Base-by-base conservation (phyloP, 2,888 invertebrate species). In the Agrotis clavis region DNA sequence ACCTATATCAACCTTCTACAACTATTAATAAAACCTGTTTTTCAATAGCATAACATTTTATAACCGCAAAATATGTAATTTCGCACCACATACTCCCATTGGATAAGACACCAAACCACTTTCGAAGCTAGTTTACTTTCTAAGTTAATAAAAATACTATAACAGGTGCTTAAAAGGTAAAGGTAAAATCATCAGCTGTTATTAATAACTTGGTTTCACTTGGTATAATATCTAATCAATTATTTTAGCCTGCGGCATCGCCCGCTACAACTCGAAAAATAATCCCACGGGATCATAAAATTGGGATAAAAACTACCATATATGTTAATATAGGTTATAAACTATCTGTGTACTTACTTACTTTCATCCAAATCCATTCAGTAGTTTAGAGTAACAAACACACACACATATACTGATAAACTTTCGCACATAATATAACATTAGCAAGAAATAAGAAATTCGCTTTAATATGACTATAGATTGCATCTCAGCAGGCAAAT, bases 91-190 rank as follows among this genome's bases (percentile, higher is more conserved):
- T 79, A 89, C 84, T 84, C 81, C 80, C 71, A 85, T 86, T 87
- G 87, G 88, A 89, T 90, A 88, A 88, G 82, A 81, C 71, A 83
- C 70, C 73, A 78, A 84, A 86, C 87, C 83, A 87, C 90, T 90
- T 90, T 90, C 91, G 73, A 85, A 86, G 79, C 77, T 80, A 85
- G 86, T 80, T 85, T 74, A 84, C 89, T 89, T 89, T 89, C 89
- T 89, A 89, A 82, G 86, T 77, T 83, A 85, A 83, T 88, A 87
- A 89, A 89, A 87, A 87, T 82, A 82, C 72, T 79, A 66, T 71
- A 77, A 77, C 86, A 83, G 74, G 82, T 87, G 79, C 73, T 67
- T 70, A 64, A 71, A 78, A 77, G 79, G 86, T 73, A 76, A 76
- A 82, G 85, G 76, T 81, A 72, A 76, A n/a, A 51, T 57, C 47